These are phyloP conservation scores for Dioctria linearis DNA, from an alignment of 2,888 invertebrate species.

Conservation along the genomic window DNA sequence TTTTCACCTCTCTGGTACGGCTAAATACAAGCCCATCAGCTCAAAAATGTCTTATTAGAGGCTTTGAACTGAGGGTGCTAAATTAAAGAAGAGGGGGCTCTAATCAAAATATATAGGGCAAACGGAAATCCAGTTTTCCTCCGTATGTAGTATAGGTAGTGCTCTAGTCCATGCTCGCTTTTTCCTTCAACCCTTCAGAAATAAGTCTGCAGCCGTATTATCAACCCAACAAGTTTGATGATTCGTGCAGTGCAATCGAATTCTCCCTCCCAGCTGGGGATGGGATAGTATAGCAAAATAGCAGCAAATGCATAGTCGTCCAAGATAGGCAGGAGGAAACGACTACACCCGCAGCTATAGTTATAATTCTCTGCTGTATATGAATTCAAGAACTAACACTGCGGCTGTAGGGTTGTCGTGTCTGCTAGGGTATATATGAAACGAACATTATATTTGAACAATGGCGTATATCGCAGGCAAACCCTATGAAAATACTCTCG, in stretches of 20 bases:
- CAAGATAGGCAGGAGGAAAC: neutral
- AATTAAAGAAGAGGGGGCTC: neutral
- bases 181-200: neutral
- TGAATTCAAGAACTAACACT: neutral
- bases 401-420: neutral
- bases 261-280: neutral
- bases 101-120: neutral
- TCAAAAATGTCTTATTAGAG: neutral
- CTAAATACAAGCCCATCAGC: no score
- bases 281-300: no score
- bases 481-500: constrained; percentile 7
- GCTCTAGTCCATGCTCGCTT: neutral
- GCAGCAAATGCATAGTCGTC: neutral
- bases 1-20: no score
- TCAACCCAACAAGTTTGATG: neutral
- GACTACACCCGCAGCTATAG: constrained; percentile 3
- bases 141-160: neutral
- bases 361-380: neutral
- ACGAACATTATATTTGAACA: neutral
- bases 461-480: neutral
- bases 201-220: neutral
- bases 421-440: no score
- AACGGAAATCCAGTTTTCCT: neutral
- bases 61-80: neutral
- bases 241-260: neutral